A percentile compares a stretch with the other conserved stretches of the same genome.
These are phyloP conservation scores for Cerastis rubricosa DNA, from an alignment of 2,888 invertebrate species.

Conservation along the genomic window DNA sequence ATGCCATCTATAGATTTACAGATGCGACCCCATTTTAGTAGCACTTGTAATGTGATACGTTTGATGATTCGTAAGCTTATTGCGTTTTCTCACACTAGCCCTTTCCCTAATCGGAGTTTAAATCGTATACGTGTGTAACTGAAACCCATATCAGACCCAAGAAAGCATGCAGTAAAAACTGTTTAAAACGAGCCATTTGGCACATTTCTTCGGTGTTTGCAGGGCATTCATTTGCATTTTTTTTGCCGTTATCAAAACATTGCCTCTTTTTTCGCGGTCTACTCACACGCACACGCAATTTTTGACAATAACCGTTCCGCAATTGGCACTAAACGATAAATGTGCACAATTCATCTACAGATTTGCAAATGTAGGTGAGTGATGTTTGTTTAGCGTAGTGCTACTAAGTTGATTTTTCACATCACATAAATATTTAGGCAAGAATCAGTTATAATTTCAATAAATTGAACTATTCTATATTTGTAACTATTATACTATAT, in stretches of 20 bases:
- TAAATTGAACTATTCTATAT: background rate
- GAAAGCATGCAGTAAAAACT: background rate
- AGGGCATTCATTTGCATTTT: background rate
- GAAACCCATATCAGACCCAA: background rate
- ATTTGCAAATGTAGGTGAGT: conserved; percentile 31
- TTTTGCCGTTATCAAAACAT: conserved; percentile 38
- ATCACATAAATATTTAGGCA: background rate
- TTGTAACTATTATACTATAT: too few species aligned
- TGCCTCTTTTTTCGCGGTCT: conserved; percentile 21
- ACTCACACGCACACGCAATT: conserved; percentile 35
- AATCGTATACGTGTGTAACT: background rate
- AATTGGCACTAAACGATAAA: conserved; percentile 31
- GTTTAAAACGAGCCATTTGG: background rate
- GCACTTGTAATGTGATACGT: conserved; percentile 19
- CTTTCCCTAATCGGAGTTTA: background rate
- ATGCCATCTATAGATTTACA: conserved; percentile 69
- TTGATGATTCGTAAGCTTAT: conserved; percentile 15
- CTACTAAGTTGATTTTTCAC: conserved; percentile 17
- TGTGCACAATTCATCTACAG: conserved; percentile 24
- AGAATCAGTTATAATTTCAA: conserved; percentile 8
- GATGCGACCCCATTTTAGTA: conserved; percentile 44
- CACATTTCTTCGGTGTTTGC: conserved; percentile 23
- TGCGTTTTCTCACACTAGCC: conserved; percentile 6
- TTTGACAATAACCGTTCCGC: conserved; percentile 38
- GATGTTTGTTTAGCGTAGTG: conserved; percentile 27